Evolutionary conservation across 2,113 vertebrate genomes (phyloP).

Genomic region (Eulemur rufifrons): DNA sequence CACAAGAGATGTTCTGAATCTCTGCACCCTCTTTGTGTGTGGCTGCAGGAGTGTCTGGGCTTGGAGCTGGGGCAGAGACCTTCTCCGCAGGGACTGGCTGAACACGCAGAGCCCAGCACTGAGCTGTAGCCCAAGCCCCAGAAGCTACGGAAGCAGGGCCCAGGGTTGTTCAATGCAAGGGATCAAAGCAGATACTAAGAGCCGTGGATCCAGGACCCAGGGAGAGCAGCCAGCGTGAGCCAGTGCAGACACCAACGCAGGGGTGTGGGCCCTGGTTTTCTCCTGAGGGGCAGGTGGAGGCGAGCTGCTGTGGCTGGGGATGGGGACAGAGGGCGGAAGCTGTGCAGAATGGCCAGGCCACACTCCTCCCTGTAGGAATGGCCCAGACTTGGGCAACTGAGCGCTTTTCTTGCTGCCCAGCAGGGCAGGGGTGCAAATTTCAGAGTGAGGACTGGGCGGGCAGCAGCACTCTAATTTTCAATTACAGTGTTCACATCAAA

Average conservation of each 20-base stretch:
- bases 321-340: accelerated
- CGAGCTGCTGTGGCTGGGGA: accelerated
- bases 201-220: neutral
- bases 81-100: neutral
- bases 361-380: accelerated
- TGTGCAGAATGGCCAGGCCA: neutral
- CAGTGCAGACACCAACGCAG: neutral
- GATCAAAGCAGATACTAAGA: neutral
- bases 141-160: neutral
- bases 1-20: neutral
- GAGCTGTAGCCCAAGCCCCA: neutral
- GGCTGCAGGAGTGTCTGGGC: neutral
- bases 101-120: neutral
- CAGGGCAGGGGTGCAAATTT: neutral
- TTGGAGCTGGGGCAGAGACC: neutral
- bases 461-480: conserved; percentile 51
- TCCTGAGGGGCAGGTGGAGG: neutral
- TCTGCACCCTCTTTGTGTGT: neutral
- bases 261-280: neutral
- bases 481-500: conserved; percentile 24
- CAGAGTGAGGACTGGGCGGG: neutral
- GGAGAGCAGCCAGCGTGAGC: neutral
- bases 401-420: neutral
- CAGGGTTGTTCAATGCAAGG: neutral
- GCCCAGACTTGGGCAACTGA: neutral